These are phyloP conservation scores for Lagopus leucura DNA, from an alignment of 2,113 vertebrate genomes.

Conservation along the genomic window DNA sequence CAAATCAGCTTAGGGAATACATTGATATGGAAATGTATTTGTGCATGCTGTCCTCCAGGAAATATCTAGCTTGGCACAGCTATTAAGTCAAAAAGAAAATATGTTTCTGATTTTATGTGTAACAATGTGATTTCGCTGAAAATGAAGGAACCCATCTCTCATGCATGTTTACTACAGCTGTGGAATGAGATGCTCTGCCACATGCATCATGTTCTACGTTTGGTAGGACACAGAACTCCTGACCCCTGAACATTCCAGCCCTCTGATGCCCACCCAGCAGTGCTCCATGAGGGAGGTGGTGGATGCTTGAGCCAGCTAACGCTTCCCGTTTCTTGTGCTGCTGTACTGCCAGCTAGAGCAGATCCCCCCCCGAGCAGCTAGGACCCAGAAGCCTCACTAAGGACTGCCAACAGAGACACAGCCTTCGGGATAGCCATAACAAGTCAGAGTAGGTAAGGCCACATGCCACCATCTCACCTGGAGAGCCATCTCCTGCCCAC, in stretches of 20 bases:
- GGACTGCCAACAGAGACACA: rapidly evolving
- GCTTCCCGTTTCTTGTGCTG: neutral
- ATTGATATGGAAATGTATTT: neutral
- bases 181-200: neutral
- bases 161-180: neutral
- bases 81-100: neutral
- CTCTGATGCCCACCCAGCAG: neutral
- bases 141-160: neutral
- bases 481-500: neutral
- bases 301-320: neutral
- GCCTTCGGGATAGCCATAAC: neutral
- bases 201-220: too few species aligned
- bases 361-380: neutral
- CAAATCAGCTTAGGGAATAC: neutral
- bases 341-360: neutral
- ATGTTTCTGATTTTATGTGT: neutral
- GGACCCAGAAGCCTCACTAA: neutral
- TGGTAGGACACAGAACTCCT: neutral
- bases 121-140: neutral
- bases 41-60: neutral
- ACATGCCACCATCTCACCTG: too few species aligned
- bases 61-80: neutral
- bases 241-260: neutral
- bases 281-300: neutral
- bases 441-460: neutral